Evolutionary conservation across 2,797 vertebrate species (phyloP).

Genomic region (Carapus acus): DNA sequence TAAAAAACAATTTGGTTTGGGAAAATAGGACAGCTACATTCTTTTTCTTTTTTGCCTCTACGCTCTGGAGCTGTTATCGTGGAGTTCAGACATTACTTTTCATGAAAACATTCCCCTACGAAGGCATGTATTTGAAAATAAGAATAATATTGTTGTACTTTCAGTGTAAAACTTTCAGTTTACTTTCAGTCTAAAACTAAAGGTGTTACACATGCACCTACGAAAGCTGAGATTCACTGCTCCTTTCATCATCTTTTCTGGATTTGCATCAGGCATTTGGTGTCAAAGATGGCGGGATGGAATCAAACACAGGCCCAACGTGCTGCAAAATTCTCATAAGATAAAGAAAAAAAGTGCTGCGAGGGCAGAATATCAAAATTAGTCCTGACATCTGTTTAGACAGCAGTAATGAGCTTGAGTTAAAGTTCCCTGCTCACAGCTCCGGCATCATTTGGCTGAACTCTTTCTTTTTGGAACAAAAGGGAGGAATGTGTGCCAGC

Average conservation of each 20-base stretch:
- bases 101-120: slow-evolving; percentile 2
- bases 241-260: too few species aligned
- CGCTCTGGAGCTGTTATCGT: slow-evolving; percentile 13
- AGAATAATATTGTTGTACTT: slow-evolving; percentile 19
- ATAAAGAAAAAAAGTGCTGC: slow-evolving; percentile 1
- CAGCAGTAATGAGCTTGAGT: slow-evolving; percentile 35
- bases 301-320: slow-evolving; percentile 28
- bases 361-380: slow-evolving; percentile 19
- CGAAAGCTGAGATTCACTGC: too few species aligned
- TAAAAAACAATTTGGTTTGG: slow-evolving; percentile 27
- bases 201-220: too few species aligned
- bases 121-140: too few species aligned
- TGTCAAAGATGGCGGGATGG: slow-evolving; percentile 11
- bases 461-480: not conserved
- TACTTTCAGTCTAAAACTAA: too few species aligned
- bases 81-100: slow-evolving; percentile 24
- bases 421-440: slow-evolving; percentile 19
- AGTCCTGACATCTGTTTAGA: slow-evolving; percentile 27
- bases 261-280: too few species aligned
- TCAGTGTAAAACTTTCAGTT: too few species aligned
- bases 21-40: slow-evolving; percentile 43
- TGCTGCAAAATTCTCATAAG: slow-evolving; percentile 25
- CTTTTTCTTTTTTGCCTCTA: slow-evolving; percentile 3
- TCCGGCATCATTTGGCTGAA: slow-evolving; percentile 10
- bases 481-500: slow-evolving; percentile 3